Conservation (phyloP, 2,113 vertebrate species). For the Abramis brama region DNA sequence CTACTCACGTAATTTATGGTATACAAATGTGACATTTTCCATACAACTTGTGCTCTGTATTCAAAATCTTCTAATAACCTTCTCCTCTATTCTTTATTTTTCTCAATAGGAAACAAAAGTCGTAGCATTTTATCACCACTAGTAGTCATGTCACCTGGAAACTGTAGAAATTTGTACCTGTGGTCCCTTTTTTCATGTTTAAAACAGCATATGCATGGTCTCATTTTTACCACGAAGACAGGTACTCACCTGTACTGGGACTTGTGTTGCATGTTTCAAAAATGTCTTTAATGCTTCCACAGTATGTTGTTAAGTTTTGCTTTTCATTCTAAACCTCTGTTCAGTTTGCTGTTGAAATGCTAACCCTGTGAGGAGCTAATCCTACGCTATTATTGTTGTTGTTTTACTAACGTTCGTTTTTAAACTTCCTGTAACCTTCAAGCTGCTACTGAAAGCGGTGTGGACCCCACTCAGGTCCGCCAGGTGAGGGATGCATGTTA, state of each 20-base stretch:
- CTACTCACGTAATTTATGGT: too few species aligned
- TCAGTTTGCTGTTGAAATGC: conserved; percentile 11
- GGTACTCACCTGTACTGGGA: not conserved
- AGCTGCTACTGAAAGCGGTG: conserved; percentile 82
- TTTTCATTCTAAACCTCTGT: not conserved
- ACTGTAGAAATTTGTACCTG: too few species aligned
- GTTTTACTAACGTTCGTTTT: conserved; percentile 57
- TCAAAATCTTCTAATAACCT: too few species aligned
- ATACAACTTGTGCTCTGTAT: too few species aligned
- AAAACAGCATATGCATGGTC: not conserved
- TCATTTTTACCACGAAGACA: too few species aligned
- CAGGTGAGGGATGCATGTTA: conserved; percentile 72
- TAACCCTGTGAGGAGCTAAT: not conserved
- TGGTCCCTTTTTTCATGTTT: too few species aligned
- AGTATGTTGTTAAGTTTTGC: not conserved
- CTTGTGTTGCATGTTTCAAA: not conserved
- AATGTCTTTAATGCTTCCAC: not conserved
- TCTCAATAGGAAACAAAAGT: too few species aligned
- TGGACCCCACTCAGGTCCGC: conserved; percentile 81
- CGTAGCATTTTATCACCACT: too few species aligned
- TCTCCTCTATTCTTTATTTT: too few species aligned
- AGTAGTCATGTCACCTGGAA: too few species aligned
- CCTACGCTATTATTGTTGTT: conserved; percentile 22
- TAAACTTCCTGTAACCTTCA: conserved; percentile 75
- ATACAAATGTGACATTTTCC: too few species aligned